Percentiles rank a stretch among this genome's conserved stretches.
Evolutionary conservation across 2,113 vertebrate species (phyloP).

Genomic region (Macquaria australasica): DNA sequence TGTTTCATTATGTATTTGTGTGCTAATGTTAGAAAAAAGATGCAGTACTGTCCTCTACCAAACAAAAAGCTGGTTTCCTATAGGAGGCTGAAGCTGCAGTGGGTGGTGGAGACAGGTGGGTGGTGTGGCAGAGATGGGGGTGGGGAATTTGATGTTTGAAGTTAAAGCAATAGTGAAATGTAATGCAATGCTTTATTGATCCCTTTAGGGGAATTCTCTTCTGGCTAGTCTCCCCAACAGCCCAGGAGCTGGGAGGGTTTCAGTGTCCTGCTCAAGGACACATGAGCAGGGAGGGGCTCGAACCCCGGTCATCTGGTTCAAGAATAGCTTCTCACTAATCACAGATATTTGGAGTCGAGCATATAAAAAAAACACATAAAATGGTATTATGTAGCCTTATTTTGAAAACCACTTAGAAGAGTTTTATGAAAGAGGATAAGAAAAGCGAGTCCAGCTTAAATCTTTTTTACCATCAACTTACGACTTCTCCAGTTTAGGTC

Average conservation of each 20-base stretch:
- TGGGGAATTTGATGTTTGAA: neutral
- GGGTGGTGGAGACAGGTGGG: slow-evolving; percentile 19
- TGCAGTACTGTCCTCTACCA: neutral
- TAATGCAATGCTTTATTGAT: slow-evolving; percentile 25
- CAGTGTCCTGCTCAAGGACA: slow-evolving; percentile 15
- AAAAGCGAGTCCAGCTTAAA: no score
- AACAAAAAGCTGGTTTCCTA: neutral
- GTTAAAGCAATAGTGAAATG: slow-evolving; percentile 10
- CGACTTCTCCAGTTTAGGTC: no score
- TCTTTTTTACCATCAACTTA: no score
- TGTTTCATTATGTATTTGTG: neutral
- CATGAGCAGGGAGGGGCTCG: neutral
- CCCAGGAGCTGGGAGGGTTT: neutral
- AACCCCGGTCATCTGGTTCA: neutral
- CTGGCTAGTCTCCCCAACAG: neutral
- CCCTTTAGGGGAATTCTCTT: slow-evolving; percentile 2
- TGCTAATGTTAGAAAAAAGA: neutral
- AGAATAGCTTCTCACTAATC: neutral
- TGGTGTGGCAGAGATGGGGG: neutral
- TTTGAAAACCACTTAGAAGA: neutral
- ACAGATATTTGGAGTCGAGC: neutral
- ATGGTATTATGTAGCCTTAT: neutral
- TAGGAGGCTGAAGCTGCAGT: neutral
- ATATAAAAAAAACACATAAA: neutral
- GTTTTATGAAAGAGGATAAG: no score